Conservation (phyloP, 2,797 vertebrate genomes). For the Parauchenoglanis ngamensis region DNA sequence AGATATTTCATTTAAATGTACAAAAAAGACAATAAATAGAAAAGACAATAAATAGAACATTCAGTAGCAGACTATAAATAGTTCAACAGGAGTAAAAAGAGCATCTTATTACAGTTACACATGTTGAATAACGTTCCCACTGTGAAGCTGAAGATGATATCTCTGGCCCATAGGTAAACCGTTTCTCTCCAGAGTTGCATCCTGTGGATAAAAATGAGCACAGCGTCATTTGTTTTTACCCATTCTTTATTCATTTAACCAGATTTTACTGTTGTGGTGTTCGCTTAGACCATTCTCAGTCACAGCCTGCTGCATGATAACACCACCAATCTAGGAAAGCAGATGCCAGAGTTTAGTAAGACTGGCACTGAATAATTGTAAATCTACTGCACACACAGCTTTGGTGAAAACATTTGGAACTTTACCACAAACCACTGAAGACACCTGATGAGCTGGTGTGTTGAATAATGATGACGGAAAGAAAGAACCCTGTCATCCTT, state of each 20-base stretch:
- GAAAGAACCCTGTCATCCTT: neutral
- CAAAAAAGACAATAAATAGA: neutral
- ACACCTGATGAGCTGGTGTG: constrained; percentile 8
- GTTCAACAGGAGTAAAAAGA: neutral
- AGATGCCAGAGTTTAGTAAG: neutral
- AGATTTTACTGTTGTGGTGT: too few relatives aligned
- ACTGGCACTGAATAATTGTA: neutral
- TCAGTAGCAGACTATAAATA: constrained; percentile 8
- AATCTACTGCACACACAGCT: neutral
- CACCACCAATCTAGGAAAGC: neutral
- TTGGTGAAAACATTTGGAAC: neutral
- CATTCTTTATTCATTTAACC: neutral
- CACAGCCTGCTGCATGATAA: neutral
- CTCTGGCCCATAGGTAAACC: constrained; percentile 45
- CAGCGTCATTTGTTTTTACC: neutral
- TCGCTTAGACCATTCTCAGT: neutral
- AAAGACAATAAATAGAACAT: constrained; percentile 20
- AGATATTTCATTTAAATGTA: constrained; percentile 2
- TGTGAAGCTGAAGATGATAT: constrained; percentile 50
- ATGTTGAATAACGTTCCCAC: constrained; percentile 43
- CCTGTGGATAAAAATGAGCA: constrained; percentile 36
- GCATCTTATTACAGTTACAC: constrained; percentile 31
- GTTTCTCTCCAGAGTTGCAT: constrained; percentile 50
- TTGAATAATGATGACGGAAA: neutral
- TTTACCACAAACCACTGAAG: neutral